Base-by-base conservation (phyloP, 2,797 vertebrate species). In the Malacoraja senta region DNA sequence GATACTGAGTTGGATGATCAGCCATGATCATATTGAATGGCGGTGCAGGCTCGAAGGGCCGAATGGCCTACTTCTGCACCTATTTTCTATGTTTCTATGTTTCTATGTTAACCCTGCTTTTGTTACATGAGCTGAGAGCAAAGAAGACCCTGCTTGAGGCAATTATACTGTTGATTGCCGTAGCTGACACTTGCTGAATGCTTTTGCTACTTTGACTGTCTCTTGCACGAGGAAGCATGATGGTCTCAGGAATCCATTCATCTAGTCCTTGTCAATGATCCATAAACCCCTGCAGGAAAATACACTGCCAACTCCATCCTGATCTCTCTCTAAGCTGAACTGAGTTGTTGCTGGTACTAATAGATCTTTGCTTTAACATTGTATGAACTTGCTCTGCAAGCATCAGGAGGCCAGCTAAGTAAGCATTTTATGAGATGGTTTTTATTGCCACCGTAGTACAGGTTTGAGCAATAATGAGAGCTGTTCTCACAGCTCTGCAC, bases 121-220 rank as follows among this genome's bases (percentile, higher is more conserved):
- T 32, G 32, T 65, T n/a, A 32, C 29, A 65, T 84, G 3, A 8
- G 29, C n/a, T 65, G 83, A 19, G 32, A 61, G n/a, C n/a, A 65
- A 65, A 65, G 12, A 61, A 32, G 61, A 19, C 61, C n/a, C 15
- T 65, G 61, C 63, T 8, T 17, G 61, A 65, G 61, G n/a, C 61
- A 88, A 7, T 88, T 35, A 63, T 65, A 15, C 29, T 15, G 17
- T 19, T n/a, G 12, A 88, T 88, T 32, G 2, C n/a, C 65, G 13
- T 35, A 65, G 84, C 84, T 88, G 29, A 88, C 58, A 86, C 29
- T 63, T 65, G n/a, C 61, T 88, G 61, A 88, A 65, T 65, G 61
- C 2, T 88, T 65, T 86, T 88, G 12, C 15, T 65, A 88, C 7
- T 65, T 88, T 65, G 84, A 86, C 8, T 83, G 80, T 35, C 84